Conservation (phyloP, 2,888 invertebrate species). For the Neoaliturus tenellus region DNA sequence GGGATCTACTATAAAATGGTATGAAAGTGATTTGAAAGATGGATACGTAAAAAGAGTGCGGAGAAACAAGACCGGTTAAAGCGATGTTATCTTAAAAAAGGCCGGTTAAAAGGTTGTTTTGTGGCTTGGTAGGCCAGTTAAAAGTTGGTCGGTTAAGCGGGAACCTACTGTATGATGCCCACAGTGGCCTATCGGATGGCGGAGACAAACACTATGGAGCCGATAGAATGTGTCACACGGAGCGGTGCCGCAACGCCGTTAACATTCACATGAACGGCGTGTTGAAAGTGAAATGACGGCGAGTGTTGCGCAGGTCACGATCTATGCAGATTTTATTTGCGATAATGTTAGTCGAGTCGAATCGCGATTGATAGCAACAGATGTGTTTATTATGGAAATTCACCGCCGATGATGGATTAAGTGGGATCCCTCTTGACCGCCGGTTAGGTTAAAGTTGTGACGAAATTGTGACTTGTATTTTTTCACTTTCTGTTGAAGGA, state of each 20-base stretch:
- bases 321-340: background rate
- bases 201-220: background rate
- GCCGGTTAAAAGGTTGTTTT: background rate
- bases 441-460: too few relatives aligned
- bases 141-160: too few relatives aligned
- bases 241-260: background rate
- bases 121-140: background rate
- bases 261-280: background rate
- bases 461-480: too few relatives aligned
- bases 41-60: too few relatives aligned
- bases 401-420: background rate
- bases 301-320: background rate
- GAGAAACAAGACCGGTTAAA: too few relatives aligned
- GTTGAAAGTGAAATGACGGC: background rate
- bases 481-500: too few relatives aligned
- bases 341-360: background rate
- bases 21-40: too few relatives aligned
- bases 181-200: background rate
- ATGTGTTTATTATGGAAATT: background rate
- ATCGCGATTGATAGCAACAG: background rate
- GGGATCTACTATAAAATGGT: too few relatives aligned
- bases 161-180: too few relatives aligned
- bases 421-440: too few relatives aligned
- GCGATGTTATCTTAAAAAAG: too few relatives aligned
- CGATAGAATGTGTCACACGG: background rate